Conservation (phyloP, 2,888 invertebrate species). For the Lepas anatifera region DNA sequence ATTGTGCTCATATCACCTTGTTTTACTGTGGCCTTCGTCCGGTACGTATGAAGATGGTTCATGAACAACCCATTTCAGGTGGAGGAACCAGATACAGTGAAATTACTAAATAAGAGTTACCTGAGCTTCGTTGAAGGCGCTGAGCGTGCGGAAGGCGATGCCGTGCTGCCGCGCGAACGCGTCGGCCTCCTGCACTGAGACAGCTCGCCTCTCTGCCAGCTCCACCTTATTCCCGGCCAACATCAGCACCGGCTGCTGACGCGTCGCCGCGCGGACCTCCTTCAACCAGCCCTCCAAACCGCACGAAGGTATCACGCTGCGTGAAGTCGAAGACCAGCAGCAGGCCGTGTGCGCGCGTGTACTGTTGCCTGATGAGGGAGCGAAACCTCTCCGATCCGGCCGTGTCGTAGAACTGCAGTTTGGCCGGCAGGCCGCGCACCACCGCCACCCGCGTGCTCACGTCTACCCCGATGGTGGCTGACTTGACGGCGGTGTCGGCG, state of each 20-base stretch:
- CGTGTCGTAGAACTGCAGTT: slow-evolving; percentile 10
- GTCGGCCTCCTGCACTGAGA: not conserved
- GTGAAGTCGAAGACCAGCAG: slow-evolving; percentile 9
- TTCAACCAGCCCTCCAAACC: slow-evolving; percentile 8
- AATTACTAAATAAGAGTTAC: no score
- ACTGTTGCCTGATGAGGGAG: slow-evolving; percentile 3
- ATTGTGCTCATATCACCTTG: no score
- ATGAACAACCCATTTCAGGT: no score
- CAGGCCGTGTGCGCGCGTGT: slow-evolving; percentile 5
- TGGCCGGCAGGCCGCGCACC: slow-evolving; percentile 9
- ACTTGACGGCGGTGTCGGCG: not conserved
- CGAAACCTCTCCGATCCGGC: slow-evolving; percentile 9
- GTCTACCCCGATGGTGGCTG: slow-evolving; percentile 12
- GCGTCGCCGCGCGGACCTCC: not conserved
- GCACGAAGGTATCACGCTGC: not conserved
- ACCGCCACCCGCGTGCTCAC: not conserved
- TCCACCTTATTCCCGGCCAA: slow-evolving; percentile 10
- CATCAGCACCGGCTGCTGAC: not conserved
- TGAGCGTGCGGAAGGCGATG: not conserved
- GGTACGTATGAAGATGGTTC: no score
- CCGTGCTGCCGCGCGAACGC: not conserved
- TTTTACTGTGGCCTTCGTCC: no score
- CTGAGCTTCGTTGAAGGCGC: slow-evolving; percentile 1
- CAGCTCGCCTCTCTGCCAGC: not conserved
- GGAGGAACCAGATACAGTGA: no score